Conservation (phyloP, 2,888 invertebrate genomes). For the Sesamia inferens region DNA sequence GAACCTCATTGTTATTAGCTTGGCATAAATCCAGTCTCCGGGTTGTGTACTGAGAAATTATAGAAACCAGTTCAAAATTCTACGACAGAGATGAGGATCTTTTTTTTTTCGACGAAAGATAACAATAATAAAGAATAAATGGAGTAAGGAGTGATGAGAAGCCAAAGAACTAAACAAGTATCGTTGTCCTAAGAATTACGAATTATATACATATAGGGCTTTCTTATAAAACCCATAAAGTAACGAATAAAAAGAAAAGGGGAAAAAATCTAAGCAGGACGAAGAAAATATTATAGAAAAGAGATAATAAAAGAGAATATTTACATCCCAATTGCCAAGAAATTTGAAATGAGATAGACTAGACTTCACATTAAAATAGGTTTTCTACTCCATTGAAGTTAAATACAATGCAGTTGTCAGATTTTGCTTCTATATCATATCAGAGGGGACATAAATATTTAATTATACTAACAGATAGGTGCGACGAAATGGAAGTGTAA, state of each 20-base stretch:
- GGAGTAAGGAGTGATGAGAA: neutral
- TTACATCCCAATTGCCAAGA: constrained; percentile 11
- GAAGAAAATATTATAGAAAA: constrained; percentile 15
- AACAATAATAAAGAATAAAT: neutral
- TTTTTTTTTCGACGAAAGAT: neutral
- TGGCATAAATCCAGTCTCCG: neutral
- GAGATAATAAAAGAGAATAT: constrained; percentile 13
- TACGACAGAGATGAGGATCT: neutral
- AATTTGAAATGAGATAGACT: constrained; percentile 10
- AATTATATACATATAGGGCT: neutral
- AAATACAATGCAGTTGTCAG: neutral
- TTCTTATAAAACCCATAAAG: neutral
- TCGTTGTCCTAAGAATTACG: too few species aligned
- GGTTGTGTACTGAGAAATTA: neutral
- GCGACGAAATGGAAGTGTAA: too few species aligned
- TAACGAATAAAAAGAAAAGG: neutral
- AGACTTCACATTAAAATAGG: constrained; percentile 6
- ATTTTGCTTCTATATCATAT: neutral
- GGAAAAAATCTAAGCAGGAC: neutral
- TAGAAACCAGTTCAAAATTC: neutral
- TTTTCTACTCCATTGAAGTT: neutral
- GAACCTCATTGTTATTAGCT: constrained; percentile 9
- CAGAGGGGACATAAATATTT: neutral
- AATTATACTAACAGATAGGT: neutral
- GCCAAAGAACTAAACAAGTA: too few species aligned